A percentile compares a stretch with the other conserved stretches of the same genome.
Conservation (phyloP, 2,888 invertebrate species). For the Pharmacophagus antenor region DNA sequence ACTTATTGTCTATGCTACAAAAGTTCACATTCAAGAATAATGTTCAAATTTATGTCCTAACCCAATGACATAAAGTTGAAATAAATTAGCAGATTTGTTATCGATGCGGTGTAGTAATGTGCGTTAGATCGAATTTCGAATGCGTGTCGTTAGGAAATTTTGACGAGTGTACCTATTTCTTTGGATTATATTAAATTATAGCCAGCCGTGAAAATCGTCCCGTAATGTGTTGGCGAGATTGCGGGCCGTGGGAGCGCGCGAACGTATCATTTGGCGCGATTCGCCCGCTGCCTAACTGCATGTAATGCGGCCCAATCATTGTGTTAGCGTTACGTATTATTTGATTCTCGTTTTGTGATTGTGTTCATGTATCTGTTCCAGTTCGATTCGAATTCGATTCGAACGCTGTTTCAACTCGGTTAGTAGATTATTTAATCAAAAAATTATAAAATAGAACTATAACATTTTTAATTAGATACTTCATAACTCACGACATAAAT, state of each 20-base stretch:
- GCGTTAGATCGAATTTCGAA: slow-evolving; percentile 41
- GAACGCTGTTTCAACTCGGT: not conserved
- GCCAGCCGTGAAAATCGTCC: slow-evolving; percentile 78
- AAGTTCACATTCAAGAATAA: slow-evolving; percentile 35
- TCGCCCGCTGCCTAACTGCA: slow-evolving; percentile 62
- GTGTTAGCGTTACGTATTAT: slow-evolving; percentile 73
- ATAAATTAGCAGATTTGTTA: slow-evolving; percentile 33
- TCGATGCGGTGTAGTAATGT: slow-evolving; percentile 31
- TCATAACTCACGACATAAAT: too few relatives aligned
- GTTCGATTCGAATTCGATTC: not conserved
- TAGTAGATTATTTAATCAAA: not conserved
- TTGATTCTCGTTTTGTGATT: slow-evolving; percentile 57
- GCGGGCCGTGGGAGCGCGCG: slow-evolving; percentile 71
- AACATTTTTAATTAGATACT: too few relatives aligned
- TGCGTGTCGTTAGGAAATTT: slow-evolving; percentile 43
- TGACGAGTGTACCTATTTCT: slow-evolving; percentile 72
- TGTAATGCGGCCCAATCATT: slow-evolving; percentile 71
- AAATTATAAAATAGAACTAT: too few relatives aligned
- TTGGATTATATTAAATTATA: slow-evolving; percentile 81
- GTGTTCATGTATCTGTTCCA: not conserved
- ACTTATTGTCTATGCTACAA: slow-evolving; percentile 32
- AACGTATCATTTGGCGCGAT: slow-evolving; percentile 71
- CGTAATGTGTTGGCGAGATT: slow-evolving; percentile 76
- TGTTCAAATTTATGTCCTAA: slow-evolving; percentile 47
- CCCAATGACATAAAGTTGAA: slow-evolving; percentile 37